These are phyloP conservation scores for Plebejus argus DNA, from an alignment of 2,888 invertebrate genomes.

Conservation along the genomic window DNA sequence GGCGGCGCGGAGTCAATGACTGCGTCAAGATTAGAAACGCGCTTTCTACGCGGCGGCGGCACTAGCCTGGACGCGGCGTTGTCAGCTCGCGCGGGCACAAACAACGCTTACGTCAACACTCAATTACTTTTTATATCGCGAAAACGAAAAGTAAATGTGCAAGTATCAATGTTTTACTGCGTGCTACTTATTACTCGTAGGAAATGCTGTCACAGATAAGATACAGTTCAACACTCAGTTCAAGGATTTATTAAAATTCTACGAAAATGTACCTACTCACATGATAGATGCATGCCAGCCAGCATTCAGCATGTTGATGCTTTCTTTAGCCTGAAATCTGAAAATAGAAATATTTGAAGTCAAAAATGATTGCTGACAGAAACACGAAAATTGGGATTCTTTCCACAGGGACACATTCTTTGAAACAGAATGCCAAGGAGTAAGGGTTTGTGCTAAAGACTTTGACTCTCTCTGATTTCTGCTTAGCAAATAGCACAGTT, in stretches of 20 bases:
- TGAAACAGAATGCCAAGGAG: too few species aligned
- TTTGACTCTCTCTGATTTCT: too few species aligned
- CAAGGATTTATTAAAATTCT: not conserved
- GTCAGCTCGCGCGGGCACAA: conserved; percentile 56
- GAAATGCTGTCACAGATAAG: conserved; percentile 6
- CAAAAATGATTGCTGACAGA: not conserved
- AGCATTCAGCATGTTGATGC: not conserved
- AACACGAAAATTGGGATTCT: not conserved
- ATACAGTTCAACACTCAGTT: conserved; percentile 6
- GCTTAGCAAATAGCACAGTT: too few species aligned
- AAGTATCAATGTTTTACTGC: not conserved
- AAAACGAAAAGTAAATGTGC: conserved; percentile 27
- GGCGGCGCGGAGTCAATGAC: conserved; percentile 71
- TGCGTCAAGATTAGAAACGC: conserved; percentile 78
- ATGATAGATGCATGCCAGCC: not conserved
- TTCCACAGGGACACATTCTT: too few species aligned
- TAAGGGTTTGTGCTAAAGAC: too few species aligned
- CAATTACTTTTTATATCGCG: conserved; percentile 40
- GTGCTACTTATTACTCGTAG: not conserved
- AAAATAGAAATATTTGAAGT: not conserved
- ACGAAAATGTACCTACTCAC: not conserved
- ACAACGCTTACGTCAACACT: conserved; percentile 43
- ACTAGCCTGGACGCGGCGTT: conserved; percentile 63
- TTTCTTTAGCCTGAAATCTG: not conserved
- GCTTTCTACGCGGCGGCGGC: conserved; percentile 74